Conservation (phyloP, 2,888 invertebrate species). For the Drosophila ustulata region DNA sequence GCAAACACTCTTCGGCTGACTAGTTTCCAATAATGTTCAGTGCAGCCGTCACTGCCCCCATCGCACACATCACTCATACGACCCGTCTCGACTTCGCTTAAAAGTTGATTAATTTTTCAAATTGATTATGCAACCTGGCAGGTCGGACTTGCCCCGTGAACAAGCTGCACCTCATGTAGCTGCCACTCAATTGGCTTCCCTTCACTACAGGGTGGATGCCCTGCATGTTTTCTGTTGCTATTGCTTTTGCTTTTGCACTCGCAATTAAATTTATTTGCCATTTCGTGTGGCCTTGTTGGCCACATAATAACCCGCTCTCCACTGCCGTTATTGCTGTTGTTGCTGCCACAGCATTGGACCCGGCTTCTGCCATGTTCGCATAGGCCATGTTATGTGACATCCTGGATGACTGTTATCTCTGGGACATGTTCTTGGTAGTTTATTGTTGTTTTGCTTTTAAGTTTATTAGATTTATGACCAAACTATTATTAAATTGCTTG, state of each 20-base stretch:
- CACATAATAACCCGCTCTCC: conserved; percentile 22
- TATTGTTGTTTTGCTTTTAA: conserved; percentile 28
- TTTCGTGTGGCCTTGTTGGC: conserved; percentile 25
- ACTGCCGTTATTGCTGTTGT: conserved; percentile 2
- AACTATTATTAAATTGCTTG: conserved; percentile 21
- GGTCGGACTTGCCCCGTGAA: conserved; percentile 3
- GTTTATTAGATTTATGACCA: conserved; percentile 51
- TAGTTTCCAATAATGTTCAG: conserved; percentile 2
- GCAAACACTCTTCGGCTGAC: background rate
- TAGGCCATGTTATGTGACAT: conserved; percentile 4
- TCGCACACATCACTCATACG: conserved; percentile 30
- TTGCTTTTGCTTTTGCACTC: conserved; percentile 24
- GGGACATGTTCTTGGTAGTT: conserved; percentile 14
- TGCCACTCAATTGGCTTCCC: conserved; percentile 28
- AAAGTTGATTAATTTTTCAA: conserved; percentile 56
- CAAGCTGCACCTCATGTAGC: conserved; percentile 10
- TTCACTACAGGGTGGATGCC: background rate
- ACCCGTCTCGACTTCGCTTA: conserved; percentile 11
- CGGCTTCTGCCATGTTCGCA: background rate
- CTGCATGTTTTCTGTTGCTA: conserved; percentile 8
- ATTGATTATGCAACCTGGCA: conserved; percentile 52
- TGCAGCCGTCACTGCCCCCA: background rate
- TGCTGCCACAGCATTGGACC: conserved; percentile 7
- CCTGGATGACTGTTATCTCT: conserved; percentile 9
- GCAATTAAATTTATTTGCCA: conserved; percentile 54